Evolutionary conservation across 2,113 vertebrate genomes (phyloP).

Genomic region (Erpornis zantholeuca): DNA sequence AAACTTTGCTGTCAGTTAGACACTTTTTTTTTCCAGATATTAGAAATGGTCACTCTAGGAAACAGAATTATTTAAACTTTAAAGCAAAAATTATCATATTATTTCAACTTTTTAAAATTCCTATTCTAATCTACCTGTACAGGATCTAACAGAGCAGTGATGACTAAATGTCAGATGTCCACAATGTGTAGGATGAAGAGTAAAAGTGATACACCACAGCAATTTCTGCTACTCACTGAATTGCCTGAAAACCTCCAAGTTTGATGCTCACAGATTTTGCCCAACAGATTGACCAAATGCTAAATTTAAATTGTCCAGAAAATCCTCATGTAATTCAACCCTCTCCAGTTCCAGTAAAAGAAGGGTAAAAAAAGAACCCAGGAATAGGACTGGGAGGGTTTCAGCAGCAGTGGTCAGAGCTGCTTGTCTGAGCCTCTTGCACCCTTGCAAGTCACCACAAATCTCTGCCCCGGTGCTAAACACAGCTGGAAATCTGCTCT

Average conservation of each 20-base stretch:
- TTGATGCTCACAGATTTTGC: not conserved
- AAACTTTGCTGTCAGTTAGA: not conserved
- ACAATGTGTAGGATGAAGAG: not conserved
- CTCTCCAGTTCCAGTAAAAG: conserved; percentile 42
- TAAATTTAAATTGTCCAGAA: not conserved
- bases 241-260: not conserved
- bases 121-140: not conserved
- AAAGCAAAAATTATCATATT: not conserved
- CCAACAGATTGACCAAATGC: not conserved
- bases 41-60: not conserved
- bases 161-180: not conserved
- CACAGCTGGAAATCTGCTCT: not conserved
- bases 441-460: not conserved
- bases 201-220: not conserved
- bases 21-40: not conserved
- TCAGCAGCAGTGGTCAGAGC: not conserved
- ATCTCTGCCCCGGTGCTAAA: not conserved
- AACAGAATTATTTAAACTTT: not conserved
- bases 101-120: not conserved
- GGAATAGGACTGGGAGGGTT: not conserved
- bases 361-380: not conserved
- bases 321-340: not conserved
- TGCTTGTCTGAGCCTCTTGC: not conserved
- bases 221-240: not conserved
- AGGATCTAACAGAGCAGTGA: not conserved